Conservation (phyloP, 2,797 vertebrate genomes). For the Champsocephalus esox region DNA sequence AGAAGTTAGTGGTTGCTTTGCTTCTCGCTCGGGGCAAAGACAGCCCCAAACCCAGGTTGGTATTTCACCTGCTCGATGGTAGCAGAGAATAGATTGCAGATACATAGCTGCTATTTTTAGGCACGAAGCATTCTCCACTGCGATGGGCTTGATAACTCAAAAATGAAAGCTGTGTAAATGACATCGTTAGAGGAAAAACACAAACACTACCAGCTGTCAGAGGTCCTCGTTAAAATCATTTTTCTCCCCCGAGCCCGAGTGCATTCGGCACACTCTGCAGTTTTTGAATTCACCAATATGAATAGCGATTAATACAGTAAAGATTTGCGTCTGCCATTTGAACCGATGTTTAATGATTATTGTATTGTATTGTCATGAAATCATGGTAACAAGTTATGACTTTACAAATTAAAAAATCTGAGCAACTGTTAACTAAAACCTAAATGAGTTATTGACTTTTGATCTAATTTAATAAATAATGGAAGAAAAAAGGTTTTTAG, state of each 20-base stretch:
- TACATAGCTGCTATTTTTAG: constrained; percentile 18
- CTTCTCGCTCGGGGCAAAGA: constrained; percentile 28
- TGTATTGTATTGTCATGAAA: neutral
- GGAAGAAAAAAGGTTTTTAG: constrained; percentile 3
- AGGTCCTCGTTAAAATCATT: constrained; percentile 65
- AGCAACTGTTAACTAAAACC: constrained; percentile 11
- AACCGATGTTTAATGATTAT: constrained; percentile 22
- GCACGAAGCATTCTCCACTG: constrained; percentile 5
- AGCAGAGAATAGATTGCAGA: constrained; percentile 12
- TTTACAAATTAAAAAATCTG: neutral
- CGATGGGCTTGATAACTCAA: constrained; percentile 49
- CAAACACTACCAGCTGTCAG: constrained; percentile 44
- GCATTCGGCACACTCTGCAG: constrained; percentile 51
- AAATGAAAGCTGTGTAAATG: constrained; percentile 57
- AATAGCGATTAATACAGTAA: constrained; percentile 49
- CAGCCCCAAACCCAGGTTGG: neutral
- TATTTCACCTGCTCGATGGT: constrained; percentile 12
- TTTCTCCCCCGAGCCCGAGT: constrained; percentile 47
- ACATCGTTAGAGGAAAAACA: constrained; percentile 48
- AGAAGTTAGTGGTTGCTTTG: constrained; percentile 38
- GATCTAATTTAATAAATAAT: neutral
- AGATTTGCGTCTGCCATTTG: constrained; percentile 9
- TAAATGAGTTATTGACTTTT: neutral
- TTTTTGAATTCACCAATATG: constrained; percentile 45
- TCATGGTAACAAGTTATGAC: constrained; percentile 3